Percentiles rank a stretch among this genome's conserved stretches.
Conservation (phyloP, 2,113 vertebrate genomes). For the Pteropus alecto region DNA sequence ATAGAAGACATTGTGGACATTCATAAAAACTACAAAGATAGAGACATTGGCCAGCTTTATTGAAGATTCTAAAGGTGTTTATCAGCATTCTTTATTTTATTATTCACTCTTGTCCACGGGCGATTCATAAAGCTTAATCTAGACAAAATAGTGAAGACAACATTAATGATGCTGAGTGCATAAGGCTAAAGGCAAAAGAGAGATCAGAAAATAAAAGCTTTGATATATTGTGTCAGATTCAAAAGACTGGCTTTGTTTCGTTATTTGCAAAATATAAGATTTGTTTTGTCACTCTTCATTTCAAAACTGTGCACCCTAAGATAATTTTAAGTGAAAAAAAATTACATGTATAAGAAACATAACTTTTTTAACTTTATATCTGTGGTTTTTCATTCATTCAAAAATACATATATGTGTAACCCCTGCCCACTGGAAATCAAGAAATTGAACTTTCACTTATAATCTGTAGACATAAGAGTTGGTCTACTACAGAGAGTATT, state of each 20-base stretch:
- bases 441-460: not conserved
- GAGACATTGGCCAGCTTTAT: not conserved
- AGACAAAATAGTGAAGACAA: not conserved
- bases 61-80: not conserved
- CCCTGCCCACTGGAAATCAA: not conserved
- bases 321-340: not conserved
- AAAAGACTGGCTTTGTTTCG: not conserved
- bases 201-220: not conserved
- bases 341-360: not conserved
- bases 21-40: not conserved
- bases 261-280: not conserved
- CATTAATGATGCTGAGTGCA: not conserved
- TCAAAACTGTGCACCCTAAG: not conserved
- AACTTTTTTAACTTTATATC: not conserved
- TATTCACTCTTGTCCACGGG: not conserved
- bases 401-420: not conserved
- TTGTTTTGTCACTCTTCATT: not conserved
- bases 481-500: not conserved
- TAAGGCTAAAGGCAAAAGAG: not conserved
- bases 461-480: not conserved
- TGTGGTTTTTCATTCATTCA: not conserved
- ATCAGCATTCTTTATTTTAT: not conserved
- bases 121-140: not conserved
- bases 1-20: not conserved
- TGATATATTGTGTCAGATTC: not conserved